These are phyloP conservation scores for Passer domesticus DNA, from an alignment of 2,113 vertebrate species.

Conservation along the genomic window DNA sequence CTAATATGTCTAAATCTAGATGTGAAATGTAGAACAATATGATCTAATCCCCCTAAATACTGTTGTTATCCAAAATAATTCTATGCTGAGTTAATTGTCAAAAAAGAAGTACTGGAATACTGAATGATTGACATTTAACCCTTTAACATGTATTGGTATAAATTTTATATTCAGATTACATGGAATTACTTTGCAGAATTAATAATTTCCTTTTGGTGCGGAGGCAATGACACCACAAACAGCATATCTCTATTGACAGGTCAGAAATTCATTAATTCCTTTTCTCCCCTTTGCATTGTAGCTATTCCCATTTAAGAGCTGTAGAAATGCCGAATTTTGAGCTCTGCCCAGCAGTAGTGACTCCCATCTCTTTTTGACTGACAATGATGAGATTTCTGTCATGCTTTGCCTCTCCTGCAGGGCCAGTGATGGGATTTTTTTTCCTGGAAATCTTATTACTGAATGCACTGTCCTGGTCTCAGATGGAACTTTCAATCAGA, in stretches of 20 bases:
- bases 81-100: background rate
- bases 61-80: background rate
- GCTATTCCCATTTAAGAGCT: constrained; percentile 65
- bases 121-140: background rate
- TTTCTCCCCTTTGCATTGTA: constrained; percentile 13
- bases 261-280: background rate
- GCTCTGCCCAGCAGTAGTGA: constrained; percentile 35
- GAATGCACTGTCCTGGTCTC: constrained; percentile 72
- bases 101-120: constrained; percentile 9
- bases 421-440: constrained; percentile 78
- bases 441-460: constrained; percentile 82
- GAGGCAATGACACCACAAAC: background rate
- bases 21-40: background rate
- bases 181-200: background rate
- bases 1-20: constrained; percentile 31
- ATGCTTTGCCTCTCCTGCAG: constrained; percentile 75
- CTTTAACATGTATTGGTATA: background rate
- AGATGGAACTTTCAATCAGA: constrained; percentile 83
- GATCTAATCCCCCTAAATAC: constrained; percentile 15
- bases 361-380: constrained; percentile 74
- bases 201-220: background rate
- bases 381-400: constrained; percentile 79
- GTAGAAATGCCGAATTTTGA: constrained; percentile 64
- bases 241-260: background rate
- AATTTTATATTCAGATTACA: background rate